These are phyloP conservation scores for Plebejus argus DNA, from an alignment of 2,888 invertebrate species.

Conservation along the genomic window DNA sequence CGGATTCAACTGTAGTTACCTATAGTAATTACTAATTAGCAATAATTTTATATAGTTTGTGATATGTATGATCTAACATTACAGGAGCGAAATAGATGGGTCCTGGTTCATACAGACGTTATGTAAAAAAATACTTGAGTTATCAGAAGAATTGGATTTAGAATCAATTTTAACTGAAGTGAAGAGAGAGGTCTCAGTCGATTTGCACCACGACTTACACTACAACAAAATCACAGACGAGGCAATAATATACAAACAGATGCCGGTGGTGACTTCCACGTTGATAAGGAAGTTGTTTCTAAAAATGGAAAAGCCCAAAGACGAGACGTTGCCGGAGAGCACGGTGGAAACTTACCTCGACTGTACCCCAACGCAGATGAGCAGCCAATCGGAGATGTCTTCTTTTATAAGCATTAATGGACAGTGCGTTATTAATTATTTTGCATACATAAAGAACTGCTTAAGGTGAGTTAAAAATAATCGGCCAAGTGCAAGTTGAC, in stretches of 20 bases:
- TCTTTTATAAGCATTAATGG: background rate
- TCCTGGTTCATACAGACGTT: slow-evolving; percentile 69
- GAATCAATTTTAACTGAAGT: slow-evolving; percentile 64
- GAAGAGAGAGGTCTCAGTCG: slow-evolving; percentile 61
- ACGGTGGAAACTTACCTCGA: background rate
- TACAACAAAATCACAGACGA: slow-evolving; percentile 51
- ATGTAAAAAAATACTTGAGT: slow-evolving; percentile 57
- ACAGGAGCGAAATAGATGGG: slow-evolving; percentile 56
- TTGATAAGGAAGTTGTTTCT: slow-evolving; percentile 60
- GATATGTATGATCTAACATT: slow-evolving; percentile 38
- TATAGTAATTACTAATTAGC: too few relatives aligned
- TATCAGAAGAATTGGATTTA: slow-evolving; percentile 53
- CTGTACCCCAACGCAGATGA: background rate
- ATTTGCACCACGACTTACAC: slow-evolving; percentile 49
- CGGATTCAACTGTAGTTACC: too few relatives aligned
- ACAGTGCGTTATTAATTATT: slow-evolving; percentile 51
- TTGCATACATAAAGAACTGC: slow-evolving; percentile 55
- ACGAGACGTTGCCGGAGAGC: slow-evolving; percentile 11
- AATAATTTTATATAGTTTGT: too few relatives aligned
- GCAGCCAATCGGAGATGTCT: background rate
- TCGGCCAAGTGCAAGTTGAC: too few relatives aligned
- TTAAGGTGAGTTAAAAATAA: slow-evolving; percentile 51
- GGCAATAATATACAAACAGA: slow-evolving; percentile 56
- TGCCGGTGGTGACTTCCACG: slow-evolving; percentile 57
- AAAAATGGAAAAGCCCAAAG: slow-evolving; percentile 46